phyloP scores from a whole-genome alignment of 2,797 vertebrate genomes.

The Merluccius polli region DNA sequence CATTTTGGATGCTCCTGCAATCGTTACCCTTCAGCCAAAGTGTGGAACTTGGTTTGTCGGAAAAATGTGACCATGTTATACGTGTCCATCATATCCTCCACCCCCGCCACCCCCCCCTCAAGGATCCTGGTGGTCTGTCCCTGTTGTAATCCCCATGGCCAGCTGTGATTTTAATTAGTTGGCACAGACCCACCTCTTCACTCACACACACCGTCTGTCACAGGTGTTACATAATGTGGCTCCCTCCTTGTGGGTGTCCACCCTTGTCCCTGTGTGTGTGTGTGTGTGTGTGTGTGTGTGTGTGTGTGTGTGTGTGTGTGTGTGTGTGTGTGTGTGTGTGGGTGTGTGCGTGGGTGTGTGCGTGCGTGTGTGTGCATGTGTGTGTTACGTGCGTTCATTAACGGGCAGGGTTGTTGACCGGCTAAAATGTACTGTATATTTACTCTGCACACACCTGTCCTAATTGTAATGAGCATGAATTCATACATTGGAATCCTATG shows the following conservation, averaged over 20 bases:
- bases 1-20: neutral
- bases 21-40: neutral
- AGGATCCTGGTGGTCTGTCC: constrained; percentile 40
- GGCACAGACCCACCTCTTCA: constrained; percentile 52
- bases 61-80: no score
- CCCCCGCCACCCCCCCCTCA: constrained; percentile 13
- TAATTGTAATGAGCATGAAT: constrained; percentile 58
- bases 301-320: neutral
- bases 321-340: constrained; percentile 35
- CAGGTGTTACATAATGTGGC: constrained; percentile 43
- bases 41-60: neutral
- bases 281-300: neutral
- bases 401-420: neutral
- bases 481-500: constrained; percentile 59
- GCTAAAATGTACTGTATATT: constrained; percentile 47
- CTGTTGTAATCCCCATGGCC: constrained; percentile 43
- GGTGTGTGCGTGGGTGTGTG: constrained; percentile 20
- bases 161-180: constrained; percentile 72
- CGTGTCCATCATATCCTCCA: constrained; percentile 28
- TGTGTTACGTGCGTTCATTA: constrained; percentile 22
- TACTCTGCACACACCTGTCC: constrained; percentile 57
- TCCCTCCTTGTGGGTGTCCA: constrained; percentile 41
- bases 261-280: constrained; percentile 12
- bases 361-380: neutral
- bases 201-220: constrained; percentile 55